Conservation (phyloP, 1,140 invertebrate genomes). For the Drosophila kanapiae region DNA sequence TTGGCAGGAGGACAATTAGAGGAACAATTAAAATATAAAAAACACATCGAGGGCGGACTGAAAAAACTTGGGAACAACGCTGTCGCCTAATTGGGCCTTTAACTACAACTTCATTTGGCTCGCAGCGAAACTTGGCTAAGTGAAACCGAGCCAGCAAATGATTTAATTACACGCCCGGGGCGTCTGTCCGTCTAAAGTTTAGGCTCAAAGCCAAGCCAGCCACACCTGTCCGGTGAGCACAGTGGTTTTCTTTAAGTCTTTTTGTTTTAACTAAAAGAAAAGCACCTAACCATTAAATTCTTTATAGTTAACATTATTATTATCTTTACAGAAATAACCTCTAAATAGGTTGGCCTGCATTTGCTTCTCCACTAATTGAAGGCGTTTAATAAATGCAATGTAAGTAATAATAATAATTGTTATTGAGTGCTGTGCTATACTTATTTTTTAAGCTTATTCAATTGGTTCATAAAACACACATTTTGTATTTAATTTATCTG, state of each 20-base stretch:
- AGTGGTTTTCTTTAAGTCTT: constrained; percentile 16
- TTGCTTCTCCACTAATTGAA: too few relatives aligned
- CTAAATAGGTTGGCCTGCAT: too few relatives aligned
- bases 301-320: too few relatives aligned
- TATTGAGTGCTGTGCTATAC: too few relatives aligned
- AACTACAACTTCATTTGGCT: constrained; percentile 46
- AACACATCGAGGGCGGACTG: not conserved
- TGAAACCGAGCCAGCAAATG: constrained; percentile 48
- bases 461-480: too few relatives aligned
- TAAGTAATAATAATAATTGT: too few relatives aligned
- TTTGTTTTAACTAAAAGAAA: not conserved
- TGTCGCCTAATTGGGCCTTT: constrained; percentile 45
- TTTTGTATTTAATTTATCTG: not conserved
- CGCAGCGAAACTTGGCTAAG: constrained; percentile 35
- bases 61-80: constrained; percentile 16
- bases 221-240: constrained; percentile 22
- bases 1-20: not conserved
- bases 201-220: not conserved
- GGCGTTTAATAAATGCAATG: too few relatives aligned
- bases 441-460: too few relatives aligned
- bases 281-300: too few relatives aligned
- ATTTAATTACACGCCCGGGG: constrained; percentile 61
- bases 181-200: constrained; percentile 30
- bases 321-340: too few relatives aligned
- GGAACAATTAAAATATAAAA: not conserved